Evolutionary conservation across 2,113 vertebrate species (phyloP).

Genomic region (Ginglymostoma cirratum): DNA sequence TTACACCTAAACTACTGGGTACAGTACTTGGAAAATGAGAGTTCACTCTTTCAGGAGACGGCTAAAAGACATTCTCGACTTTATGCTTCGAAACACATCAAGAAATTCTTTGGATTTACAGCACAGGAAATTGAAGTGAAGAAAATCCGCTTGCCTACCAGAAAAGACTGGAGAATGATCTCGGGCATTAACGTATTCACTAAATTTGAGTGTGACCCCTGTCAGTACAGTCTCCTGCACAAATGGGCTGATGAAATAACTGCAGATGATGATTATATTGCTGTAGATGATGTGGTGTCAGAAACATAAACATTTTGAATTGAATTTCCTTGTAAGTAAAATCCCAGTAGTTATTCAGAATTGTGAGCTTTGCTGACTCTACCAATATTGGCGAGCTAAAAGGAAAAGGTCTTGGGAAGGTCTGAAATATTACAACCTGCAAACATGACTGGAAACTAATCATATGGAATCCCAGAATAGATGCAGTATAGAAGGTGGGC

Average conservation of each 20-base stretch:
- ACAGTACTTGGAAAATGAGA: slow-evolving; percentile 53
- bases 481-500: not conserved
- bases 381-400: not conserved
- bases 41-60: slow-evolving; percentile 53
- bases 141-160: slow-evolving; percentile 57
- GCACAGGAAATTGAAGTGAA: slow-evolving; percentile 52
- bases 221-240: slow-evolving; percentile 59
- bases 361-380: not conserved
- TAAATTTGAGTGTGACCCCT: slow-evolving; percentile 48
- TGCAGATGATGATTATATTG: slow-evolving; percentile 45
- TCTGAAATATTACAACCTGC: not conserved
- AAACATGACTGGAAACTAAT: not conserved
- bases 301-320: not conserved
- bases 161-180: slow-evolving; percentile 59
- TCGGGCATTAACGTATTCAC: slow-evolving; percentile 55
- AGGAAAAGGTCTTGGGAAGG: not conserved
- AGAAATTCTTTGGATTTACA: slow-evolving; percentile 60
- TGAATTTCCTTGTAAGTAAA: not conserved
- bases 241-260: slow-evolving; percentile 51
- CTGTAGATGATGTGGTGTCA: slow-evolving; percentile 40
- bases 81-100: slow-evolving; percentile 51
- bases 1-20: slow-evolving; percentile 60
- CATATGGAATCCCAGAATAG: too few species aligned
- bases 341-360: not conserved
- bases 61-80: slow-evolving; percentile 55